Evolutionary conservation across 2,888 invertebrate genomes (phyloP), one percentile per base, ranked within the genome.

Genomic region (Ichneumon xanthorius): DNA sequence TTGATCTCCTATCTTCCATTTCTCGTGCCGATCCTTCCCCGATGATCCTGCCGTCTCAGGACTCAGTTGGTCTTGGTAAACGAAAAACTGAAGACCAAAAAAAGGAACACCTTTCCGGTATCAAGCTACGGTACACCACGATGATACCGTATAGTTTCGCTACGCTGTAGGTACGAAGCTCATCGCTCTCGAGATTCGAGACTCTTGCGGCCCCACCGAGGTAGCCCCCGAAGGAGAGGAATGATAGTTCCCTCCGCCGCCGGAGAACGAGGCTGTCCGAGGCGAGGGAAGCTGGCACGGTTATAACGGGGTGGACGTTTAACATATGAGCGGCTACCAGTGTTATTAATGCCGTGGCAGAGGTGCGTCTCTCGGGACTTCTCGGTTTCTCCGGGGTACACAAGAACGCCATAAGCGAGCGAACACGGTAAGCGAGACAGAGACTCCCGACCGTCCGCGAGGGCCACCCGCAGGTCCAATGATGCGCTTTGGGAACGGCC

Each of bases 311-410:
- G 92, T 92, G 91, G 93, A 93, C 93, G 92, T 93, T 93, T 93
- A 93, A 93, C 93, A 93, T 93, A 93, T 93, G 92, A 93, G 91
- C 91, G 89, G 93, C 93, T 93, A 93, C 93, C 92, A 92, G 93
- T 93, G 92, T 93, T 93, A 93, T 93, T 93, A 93, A 93, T 93
- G 92, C 93, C 82, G 87, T 85, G 82, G 84, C 80, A 65, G 73
- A 90, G 90, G 89, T 90, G 91, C 89, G 90, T 91, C 83, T 91
- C 83, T 73, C 90, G 92, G 92, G 92, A 91, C 75, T 73, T 82
- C 91, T 90, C 91, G 90, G 91, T 92, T 92, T 92, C 91, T 90
- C 88, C 87, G 90, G 87, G 88, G 48, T 71, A 40, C 16, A 50
- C 53, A 26, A 58, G 53, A 58, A 45, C 33, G 5, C 61, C 67